Base-by-base conservation (phyloP, 2,888 invertebrate species). In the Esperia sulphurella region DNA sequence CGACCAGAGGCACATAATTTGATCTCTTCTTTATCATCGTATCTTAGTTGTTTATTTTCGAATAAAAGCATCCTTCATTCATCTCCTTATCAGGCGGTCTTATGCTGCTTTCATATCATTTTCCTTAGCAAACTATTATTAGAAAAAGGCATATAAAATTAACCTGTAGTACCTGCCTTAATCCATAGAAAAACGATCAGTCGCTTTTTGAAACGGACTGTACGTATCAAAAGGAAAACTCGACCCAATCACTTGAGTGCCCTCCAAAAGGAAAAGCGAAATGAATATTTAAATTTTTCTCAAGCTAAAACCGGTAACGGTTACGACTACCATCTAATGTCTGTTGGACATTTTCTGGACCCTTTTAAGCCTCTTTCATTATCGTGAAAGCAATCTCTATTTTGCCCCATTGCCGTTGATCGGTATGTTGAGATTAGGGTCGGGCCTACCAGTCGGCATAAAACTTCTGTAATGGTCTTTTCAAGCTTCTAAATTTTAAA, bases 371-470 rank as follows among this genome's bases (percentile, higher is more conserved):
- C 62, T 63, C 68, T 68, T 71, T 77, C 71, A 78, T 79, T 77
- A 76, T 68, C 68, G 60, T 70, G 63, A 76, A 76, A 75, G 74
- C 69, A 79, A 76, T 79, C 71, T 74, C 68, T 71, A 74, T 74
- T 71, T 74, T 65, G 67, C 65, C 57, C 65, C 65, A 65, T 74
- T 77, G 57, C 58, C 63, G 74, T 78, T 69, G 75, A 78, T 77
- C 65, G 67, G 60, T 59, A 63, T 59, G 54, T 67, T 67, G 59
- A 75, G 77, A 78, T 75, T 77, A 71, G 69, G 66, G 68, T 71
- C 59, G 65, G 65, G 62, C 61, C 68, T 66, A 62, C 59, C 61
- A 63, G 63, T 21, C 61, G 65, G 54, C 59, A 63, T 60, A 58
- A 74, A 72, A 64, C 59, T 55, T 58, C 47, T 21, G 56, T 61